Evolutionary conservation across 2,113 vertebrate genomes (phyloP), one percentile per base, ranked within the genome.

Genomic region (Colinus virginianus): DNA sequence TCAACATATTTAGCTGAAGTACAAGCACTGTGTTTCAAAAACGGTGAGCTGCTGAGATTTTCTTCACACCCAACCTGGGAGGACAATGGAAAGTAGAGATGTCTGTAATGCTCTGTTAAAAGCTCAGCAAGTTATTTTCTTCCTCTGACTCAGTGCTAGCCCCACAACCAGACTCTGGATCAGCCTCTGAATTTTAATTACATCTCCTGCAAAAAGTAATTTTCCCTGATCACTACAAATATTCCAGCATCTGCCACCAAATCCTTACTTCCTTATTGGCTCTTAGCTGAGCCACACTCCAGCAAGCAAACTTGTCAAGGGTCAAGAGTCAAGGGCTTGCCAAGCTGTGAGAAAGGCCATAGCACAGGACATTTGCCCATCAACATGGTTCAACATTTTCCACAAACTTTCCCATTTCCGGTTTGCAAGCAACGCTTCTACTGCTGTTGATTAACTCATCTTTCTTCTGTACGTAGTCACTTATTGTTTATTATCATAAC

Each of bases 101-200:
- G 13, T 2, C 20, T 20, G 58, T 78, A 74, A 84, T 19, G 53
- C 17, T 26, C 36, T 21, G 13, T 11, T 63, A 49, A 87, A 89
- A 68, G 1, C 6, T 21, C 22, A 38, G 8, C 10, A 76, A 63
- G 78, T 5, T n/a, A 16, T 7, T 69, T 55, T 82, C n/a, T 34
- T 84, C 26, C 9, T 40, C 26, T 0, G 0, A 17, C 6, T 77
- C 2, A 64, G 5, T 28, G 11, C 20, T 49, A 82, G 13, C 9
- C 30, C 7, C 26, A 14, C 3, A 51, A 12, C 4, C n/a, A 62
- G 22, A 56, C 6, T 72, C 28, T 4, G 5, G 11, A 62, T 77
- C 49, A 48, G 5, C n/a, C n/a, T 69, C 32, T 3, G 7, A 28
- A 82, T 64, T 68, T 48, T 76, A n/a, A 42, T 70, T 71, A 8